Evolutionary conservation across 2,888 invertebrate genomes (phyloP).

Genomic region (Gastracanthus pulcherrimus): DNA sequence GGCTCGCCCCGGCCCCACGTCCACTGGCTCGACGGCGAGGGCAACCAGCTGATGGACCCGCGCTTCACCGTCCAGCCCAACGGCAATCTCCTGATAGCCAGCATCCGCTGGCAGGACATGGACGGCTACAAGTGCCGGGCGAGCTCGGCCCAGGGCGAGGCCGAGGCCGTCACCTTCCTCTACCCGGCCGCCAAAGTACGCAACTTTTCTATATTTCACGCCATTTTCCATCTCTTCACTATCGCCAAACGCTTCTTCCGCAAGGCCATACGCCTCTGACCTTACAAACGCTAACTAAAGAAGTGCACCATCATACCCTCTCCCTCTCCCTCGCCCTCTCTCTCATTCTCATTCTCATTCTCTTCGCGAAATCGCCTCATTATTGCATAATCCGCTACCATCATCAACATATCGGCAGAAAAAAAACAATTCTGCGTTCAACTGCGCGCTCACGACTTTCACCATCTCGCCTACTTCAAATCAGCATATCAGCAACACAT

Average conservation of each 20-base stretch:
- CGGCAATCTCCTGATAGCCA: constrained; percentile 87
- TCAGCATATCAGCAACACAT: too few relatives aligned
- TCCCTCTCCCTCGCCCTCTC: neutral
- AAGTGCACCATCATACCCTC: neutral
- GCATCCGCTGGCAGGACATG: constrained; percentile 89
- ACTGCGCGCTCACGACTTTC: constrained; percentile 15
- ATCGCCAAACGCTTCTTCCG: constrained; percentile 52
- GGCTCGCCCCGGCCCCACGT: constrained; percentile 83
- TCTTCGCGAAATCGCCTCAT: too few relatives aligned
- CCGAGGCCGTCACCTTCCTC: constrained; percentile 83
- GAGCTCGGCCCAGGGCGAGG: constrained; percentile 81
- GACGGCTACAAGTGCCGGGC: constrained; percentile 89
- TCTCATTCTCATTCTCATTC: neutral
- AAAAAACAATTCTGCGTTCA: neutral
- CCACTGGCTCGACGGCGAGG: constrained; percentile 84
- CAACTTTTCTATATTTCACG: constrained; percentile 56
- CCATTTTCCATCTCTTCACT: constrained; percentile 45
- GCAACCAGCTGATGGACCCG: constrained; percentile 69
- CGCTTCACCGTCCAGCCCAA: constrained; percentile 79
- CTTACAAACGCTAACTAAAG: neutral
- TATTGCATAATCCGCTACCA: constrained; percentile 24
- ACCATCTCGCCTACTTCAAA: constrained; percentile 7
- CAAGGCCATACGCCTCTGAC: constrained; percentile 52
- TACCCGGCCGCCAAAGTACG: constrained; percentile 79
- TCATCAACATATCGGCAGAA: neutral